A percentile compares a stretch with the other conserved stretches of the same genome.
Evolutionary conservation across 1,140 invertebrate genomes (phyloP).

Genomic region (Leptoteleia sp.): DNA sequence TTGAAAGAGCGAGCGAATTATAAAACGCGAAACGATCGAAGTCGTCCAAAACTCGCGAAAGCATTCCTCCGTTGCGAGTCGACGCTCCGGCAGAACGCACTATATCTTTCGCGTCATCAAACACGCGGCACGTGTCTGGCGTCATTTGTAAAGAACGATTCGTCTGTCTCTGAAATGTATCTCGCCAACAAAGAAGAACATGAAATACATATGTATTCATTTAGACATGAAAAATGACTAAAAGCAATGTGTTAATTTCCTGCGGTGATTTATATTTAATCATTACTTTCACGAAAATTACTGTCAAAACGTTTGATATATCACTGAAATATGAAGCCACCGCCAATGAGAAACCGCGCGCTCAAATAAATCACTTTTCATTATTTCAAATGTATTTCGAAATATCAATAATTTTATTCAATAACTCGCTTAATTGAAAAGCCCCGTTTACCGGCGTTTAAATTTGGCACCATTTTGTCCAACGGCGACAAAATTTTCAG

Average conservation of each 20-base stretch:
- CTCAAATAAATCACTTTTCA: conserved; percentile 40
- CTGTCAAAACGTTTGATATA: conserved; percentile 47
- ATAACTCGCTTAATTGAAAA: no score
- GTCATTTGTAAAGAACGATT: conserved; percentile 67
- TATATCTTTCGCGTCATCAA: conserved; percentile 67
- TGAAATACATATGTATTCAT: conserved; percentile 63
- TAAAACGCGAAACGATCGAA: conserved; percentile 27
- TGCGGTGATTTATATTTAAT: conserved; percentile 54
- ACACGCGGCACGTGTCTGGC: conserved; percentile 67
- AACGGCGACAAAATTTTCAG: no score
- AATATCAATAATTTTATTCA: not conserved
- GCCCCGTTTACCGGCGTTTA: no score
- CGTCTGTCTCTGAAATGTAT: conserved; percentile 65
- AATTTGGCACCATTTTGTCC: no score
- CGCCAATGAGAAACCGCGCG: conserved; percentile 3
- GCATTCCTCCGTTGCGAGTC: conserved; percentile 47
- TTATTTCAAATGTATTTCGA: conserved; percentile 13
- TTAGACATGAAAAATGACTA: conserved; percentile 61
- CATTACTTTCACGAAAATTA: conserved; percentile 55
- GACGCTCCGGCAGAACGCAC: conserved; percentile 47
- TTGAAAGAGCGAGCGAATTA: no score
- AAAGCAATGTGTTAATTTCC: conserved; percentile 56
- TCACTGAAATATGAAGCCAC: conserved; percentile 32
- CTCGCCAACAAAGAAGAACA: conserved; percentile 58
- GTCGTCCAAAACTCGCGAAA: conserved; percentile 39